phyloP scores from a whole-genome alignment of 2,113 vertebrate genomes.

The Penelope pileata region DNA sequence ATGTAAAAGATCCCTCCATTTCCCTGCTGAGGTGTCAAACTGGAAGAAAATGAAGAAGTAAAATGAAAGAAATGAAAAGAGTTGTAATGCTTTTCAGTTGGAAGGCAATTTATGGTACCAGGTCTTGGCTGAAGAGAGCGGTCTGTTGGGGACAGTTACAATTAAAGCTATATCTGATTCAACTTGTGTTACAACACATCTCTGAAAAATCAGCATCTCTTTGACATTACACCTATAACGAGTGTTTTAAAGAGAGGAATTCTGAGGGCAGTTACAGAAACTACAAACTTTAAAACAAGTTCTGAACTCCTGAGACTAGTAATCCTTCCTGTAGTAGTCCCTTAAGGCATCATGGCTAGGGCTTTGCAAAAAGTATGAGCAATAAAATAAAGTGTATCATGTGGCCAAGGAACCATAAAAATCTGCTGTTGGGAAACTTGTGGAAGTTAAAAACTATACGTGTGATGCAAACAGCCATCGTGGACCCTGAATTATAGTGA shows the following conservation, averaged over 20 bases:
- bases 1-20: background rate
- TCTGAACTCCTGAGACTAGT: constrained; percentile 5
- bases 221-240: constrained; percentile 65
- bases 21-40: background rate
- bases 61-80: background rate
- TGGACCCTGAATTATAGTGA: background rate
- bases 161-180: background rate
- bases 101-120: background rate
- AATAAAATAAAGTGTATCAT: background rate
- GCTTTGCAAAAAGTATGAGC: background rate
- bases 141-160: background rate
- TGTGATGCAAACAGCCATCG: background rate
- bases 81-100: background rate
- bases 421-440: background rate
- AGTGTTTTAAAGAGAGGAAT: constrained; percentile 64
- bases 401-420: background rate
- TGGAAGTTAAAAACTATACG: constrained; percentile 1
- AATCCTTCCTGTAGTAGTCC: constrained; percentile 34
- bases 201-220: constrained; percentile 58
- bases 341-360: background rate
- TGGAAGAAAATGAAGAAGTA: background rate
- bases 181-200: background rate
- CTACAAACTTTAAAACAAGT: constrained; percentile 48
- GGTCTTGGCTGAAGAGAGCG: constrained; percentile 30
- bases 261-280: constrained; percentile 48